Percentiles rank a stretch among this genome's conserved stretches.
phyloP scores from a whole-genome alignment of 2,888 invertebrate genomes.

The Drosophila siamana region DNA sequence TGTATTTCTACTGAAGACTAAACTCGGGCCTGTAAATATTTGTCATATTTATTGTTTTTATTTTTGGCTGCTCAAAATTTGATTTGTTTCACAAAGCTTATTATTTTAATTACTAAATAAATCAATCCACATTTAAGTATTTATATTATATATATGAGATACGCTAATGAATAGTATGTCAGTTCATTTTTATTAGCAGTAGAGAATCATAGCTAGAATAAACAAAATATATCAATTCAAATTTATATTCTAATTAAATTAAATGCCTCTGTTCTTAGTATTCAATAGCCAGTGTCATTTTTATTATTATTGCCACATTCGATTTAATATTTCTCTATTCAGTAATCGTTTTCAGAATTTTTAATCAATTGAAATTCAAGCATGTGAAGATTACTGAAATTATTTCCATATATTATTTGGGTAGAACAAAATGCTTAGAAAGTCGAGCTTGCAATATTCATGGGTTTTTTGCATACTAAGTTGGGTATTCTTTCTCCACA shows the following conservation, averaged over 20 bases:
- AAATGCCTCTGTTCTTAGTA: no score
- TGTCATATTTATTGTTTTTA: neutral
- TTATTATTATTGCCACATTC: no score
- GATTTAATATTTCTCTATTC: no score
- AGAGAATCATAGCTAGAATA: no score
- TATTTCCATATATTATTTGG: neutral
- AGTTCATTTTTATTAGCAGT: no score
- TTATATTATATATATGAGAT: no score
- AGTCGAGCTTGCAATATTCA: slow-evolving; percentile 9
- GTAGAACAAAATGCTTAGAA: neutral
- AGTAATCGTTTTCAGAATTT: no score
- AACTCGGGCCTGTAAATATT: slow-evolving; percentile 33
- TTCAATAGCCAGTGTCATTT: no score
- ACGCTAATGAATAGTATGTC: neutral
- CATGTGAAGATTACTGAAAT: neutral
- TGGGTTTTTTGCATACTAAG: slow-evolving; percentile 15
- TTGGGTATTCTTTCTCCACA: slow-evolving; percentile 10
- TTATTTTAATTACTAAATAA: neutral
- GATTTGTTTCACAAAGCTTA: slow-evolving; percentile 31
- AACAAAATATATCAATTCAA: no score
- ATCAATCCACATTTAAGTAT: no score
- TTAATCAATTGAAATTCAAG: no score
- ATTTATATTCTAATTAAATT: no score
- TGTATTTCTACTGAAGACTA: slow-evolving; percentile 67
- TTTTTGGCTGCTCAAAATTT: slow-evolving; percentile 21